Percentiles rank a stretch among this genome's conserved stretches.
Evolutionary conservation across 2,888 invertebrate species (phyloP).

Genomic region (Lasioglossum zephyrum): DNA sequence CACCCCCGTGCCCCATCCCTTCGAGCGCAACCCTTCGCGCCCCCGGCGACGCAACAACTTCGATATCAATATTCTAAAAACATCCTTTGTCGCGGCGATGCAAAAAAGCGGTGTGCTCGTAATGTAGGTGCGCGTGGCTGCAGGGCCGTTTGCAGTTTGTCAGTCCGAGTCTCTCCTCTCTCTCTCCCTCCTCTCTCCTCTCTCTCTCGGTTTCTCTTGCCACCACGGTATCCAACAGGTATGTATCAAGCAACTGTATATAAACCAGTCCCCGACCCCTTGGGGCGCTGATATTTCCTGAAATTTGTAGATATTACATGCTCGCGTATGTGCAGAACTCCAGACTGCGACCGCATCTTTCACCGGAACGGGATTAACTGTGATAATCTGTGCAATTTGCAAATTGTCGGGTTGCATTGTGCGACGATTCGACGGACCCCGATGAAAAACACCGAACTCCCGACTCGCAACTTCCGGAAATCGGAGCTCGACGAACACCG

Average conservation of each 20-base stretch:
- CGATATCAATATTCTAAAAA: constrained; percentile 84
- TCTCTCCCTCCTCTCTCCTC: neutral
- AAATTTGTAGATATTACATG: constrained; percentile 15
- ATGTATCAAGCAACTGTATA: constrained; percentile 23
- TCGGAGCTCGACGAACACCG: neutral
- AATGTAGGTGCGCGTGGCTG: constrained; percentile 35
- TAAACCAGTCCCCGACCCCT: constrained; percentile 21
- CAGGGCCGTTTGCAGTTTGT: constrained; percentile 38
- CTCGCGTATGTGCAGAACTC: constrained; percentile 5
- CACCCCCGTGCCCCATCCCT: neutral
- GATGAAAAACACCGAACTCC: neutral
- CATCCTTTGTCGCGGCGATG: constrained; percentile 80
- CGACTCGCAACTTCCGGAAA: neutral
- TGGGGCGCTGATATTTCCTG: constrained; percentile 24
- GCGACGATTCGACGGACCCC: neutral
- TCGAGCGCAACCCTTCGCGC: constrained; percentile 28
- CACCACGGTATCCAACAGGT: constrained; percentile 51
- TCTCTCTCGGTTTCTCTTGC: neutral
- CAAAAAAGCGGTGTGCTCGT: constrained; percentile 77
- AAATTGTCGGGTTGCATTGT: neutral
- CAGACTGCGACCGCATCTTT: neutral
- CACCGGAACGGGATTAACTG: neutral
- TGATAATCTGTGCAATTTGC: neutral
- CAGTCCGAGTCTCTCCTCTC: neutral
- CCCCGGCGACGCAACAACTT: constrained; percentile 69